phyloP scores from a whole-genome alignment of 2,888 invertebrate species.

The Oxyscelio sp. region DNA sequence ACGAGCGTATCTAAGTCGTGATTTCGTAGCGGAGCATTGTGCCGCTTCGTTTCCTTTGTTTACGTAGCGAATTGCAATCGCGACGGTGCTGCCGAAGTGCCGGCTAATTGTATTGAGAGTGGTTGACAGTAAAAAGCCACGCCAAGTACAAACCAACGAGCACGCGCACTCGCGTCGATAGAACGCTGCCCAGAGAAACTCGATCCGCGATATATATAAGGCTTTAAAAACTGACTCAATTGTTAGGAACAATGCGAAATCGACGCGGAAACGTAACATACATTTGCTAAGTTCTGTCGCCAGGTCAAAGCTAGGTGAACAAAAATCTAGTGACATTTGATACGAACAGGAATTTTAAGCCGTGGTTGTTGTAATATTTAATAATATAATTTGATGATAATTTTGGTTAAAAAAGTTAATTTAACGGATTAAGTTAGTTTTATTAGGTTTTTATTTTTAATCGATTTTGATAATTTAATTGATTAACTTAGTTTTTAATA shows the following conservation, averaged over 20 bases:
- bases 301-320: background rate
- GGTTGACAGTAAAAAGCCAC: constrained; percentile 54
- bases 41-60: constrained; percentile 60
- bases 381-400: too few relatives aligned
- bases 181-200: constrained; percentile 44
- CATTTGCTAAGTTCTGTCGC: background rate
- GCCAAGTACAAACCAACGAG: constrained; percentile 52
- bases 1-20: constrained; percentile 44
- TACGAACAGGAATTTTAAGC: too few relatives aligned
- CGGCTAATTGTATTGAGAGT: constrained; percentile 52
- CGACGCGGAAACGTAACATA: background rate
- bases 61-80: constrained; percentile 37
- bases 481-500: too few relatives aligned
- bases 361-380: too few relatives aligned
- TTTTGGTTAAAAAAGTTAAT: too few relatives aligned
- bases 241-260: constrained; percentile 42
- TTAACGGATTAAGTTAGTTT: too few relatives aligned
- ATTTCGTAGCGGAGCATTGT: constrained; percentile 14
- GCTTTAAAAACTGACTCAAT: constrained; percentile 63
- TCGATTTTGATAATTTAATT: too few relatives aligned
- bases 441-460: too few relatives aligned
- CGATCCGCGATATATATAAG: constrained; percentile 54
- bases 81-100: constrained; percentile 61
- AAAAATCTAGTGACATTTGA: too few relatives aligned
- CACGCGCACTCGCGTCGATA: constrained; percentile 43